Evolutionary conservation across 2,797 vertebrate genomes (phyloP).

Genomic region (Pseudomugil gertrudae): DNA sequence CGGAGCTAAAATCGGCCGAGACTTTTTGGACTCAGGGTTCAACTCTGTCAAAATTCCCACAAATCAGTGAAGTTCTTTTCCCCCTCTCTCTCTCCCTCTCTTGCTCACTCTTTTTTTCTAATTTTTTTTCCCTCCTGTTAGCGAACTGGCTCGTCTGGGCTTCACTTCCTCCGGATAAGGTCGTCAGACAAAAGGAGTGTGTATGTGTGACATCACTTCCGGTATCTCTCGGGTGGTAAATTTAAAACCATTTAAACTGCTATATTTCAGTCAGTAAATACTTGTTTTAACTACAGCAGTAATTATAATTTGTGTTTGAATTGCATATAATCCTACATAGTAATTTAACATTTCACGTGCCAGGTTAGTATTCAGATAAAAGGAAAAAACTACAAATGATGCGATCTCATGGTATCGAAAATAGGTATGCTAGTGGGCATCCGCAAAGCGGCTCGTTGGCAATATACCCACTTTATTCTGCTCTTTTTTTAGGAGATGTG

Average conservation of each 20-base stretch:
- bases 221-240: conserved; percentile 23
- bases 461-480: no score
- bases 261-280: no score
- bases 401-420: conserved; percentile 14
- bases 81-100: conserved; percentile 45
- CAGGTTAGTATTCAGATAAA: background rate
- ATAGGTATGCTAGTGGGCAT: background rate
- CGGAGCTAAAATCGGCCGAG: conserved; percentile 54
- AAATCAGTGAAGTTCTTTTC: conserved; percentile 68
- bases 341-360: background rate
- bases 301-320: rapidly evolving
- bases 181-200: conserved; percentile 75
- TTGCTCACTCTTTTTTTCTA: conserved; percentile 50
- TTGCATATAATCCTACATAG: rapidly evolving
- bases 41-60: conserved; percentile 59
- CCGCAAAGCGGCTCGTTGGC: background rate
- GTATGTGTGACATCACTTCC: conserved; percentile 74
- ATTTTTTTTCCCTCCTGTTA: conserved; percentile 61
- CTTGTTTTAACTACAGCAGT: rapidly evolving
- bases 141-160: conserved; percentile 79
- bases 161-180: conserved; percentile 84
- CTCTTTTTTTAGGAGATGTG: no score
- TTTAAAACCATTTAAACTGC: conserved; percentile 5
- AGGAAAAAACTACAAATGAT: background rate
- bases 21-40: conserved; percentile 49